A percentile compares a stretch with the other conserved stretches of the same genome.
Conservation (phyloP, 2,113 vertebrate genomes). For the Danionella cerebrum region DNA sequence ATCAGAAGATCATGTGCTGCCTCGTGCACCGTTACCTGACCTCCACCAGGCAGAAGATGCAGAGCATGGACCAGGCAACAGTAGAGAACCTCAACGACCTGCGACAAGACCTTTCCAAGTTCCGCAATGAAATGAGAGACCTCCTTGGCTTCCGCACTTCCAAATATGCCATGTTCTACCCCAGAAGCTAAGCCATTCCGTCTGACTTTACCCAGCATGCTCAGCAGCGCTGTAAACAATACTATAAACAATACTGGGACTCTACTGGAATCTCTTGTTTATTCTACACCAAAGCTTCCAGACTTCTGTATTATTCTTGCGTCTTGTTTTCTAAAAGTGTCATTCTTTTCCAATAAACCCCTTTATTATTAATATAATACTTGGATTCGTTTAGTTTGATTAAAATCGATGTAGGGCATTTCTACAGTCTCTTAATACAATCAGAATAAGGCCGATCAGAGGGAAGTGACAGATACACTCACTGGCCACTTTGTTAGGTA, state of each 20-base stretch:
- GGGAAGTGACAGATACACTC: too few species aligned
- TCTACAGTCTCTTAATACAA: too few species aligned
- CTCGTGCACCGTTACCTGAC: constrained; percentile 96
- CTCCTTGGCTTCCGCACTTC: constrained; percentile 95
- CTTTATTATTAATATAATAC: constrained; percentile 43
- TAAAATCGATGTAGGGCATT: too few species aligned
- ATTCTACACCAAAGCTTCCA: constrained; percentile 54
- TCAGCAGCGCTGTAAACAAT: constrained; percentile 39
- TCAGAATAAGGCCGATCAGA: too few species aligned
- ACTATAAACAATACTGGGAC: constrained; percentile 49
- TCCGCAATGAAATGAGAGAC: constrained; percentile 96
- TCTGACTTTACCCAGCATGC: constrained; percentile 48
- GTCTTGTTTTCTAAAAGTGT: constrained; percentile 59
- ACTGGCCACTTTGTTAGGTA: too few species aligned
- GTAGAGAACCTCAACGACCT: constrained; percentile 96
- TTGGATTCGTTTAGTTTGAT: too few species aligned
- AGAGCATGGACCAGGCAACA: constrained; percentile 92
- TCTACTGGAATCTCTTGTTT: constrained; percentile 43
- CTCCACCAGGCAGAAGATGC: constrained; percentile 94
- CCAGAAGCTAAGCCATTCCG: constrained; percentile 72
- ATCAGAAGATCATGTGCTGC: constrained; percentile 98
- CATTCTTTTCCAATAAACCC: constrained; percentile 56
- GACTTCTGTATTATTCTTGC: constrained; percentile 49
- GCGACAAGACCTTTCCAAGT: constrained; percentile 94
- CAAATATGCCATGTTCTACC: constrained; percentile 98